Conservation (phyloP, 2,797 vertebrate species). For the Mormyrus hasselquistii region DNA sequence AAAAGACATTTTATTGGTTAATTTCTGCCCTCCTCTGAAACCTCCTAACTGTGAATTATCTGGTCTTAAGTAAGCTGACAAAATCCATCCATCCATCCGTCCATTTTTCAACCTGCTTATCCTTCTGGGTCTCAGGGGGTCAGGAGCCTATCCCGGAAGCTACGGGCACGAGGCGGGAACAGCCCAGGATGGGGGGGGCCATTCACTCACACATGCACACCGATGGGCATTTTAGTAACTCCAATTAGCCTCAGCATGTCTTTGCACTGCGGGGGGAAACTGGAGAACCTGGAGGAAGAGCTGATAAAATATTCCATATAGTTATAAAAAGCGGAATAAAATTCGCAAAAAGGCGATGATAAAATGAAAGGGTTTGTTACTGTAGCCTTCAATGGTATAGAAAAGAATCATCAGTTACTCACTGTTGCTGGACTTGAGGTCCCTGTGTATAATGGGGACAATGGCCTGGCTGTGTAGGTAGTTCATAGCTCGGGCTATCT, state of each 20-base stretch:
- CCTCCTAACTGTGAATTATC: not conserved
- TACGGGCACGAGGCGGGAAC: too few relatives aligned
- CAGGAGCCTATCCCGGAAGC: too few relatives aligned
- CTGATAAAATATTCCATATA: not conserved
- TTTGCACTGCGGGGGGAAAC: too few relatives aligned
- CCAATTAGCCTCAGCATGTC: too few relatives aligned
- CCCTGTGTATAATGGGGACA: slow-evolving; percentile 89
- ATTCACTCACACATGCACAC: too few relatives aligned
- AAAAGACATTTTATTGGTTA: not conserved
- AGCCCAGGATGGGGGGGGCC: too few relatives aligned
- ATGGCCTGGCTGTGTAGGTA: slow-evolving; percentile 92
- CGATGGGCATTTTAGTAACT: too few relatives aligned
- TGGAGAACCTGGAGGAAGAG: too few relatives aligned
- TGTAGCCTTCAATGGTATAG: not conserved
- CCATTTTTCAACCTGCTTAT: too few relatives aligned
- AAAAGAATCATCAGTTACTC: slow-evolving; percentile 52
- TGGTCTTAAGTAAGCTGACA: not conserved
- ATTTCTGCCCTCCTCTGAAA: not conserved
- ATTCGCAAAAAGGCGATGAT: not conserved
- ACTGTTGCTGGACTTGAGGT: slow-evolving; percentile 99
- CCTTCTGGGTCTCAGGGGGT: too few relatives aligned
- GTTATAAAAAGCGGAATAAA: not conserved
- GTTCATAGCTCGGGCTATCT: slow-evolving; percentile 87
- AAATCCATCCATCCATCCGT: not conserved
- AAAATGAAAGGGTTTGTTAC: not conserved